Evolutionary conservation across 2,888 invertebrate species (phyloP).

Genomic region (Ferrisia virgata): DNA sequence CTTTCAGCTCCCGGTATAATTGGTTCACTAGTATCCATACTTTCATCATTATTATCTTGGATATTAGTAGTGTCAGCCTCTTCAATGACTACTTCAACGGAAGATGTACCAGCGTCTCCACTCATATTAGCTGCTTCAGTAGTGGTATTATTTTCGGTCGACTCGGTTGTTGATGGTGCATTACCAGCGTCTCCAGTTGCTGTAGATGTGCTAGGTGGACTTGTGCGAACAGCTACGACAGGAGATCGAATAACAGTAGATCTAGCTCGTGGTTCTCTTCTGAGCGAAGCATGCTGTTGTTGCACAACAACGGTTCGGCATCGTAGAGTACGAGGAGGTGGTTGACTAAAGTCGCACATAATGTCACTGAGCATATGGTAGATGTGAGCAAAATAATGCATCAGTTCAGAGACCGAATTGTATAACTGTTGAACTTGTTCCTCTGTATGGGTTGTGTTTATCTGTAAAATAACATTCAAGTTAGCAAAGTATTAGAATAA

Average conservation of each 20-base stretch:
- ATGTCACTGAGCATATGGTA: conserved; percentile 87
- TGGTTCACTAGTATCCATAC: conserved; percentile 37
- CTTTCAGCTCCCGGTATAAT: neutral
- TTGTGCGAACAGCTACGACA: conserved; percentile 31
- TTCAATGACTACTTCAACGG: conserved; percentile 41
- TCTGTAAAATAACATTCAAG: neutral
- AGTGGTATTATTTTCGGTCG: neutral
- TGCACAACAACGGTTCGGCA: conserved; percentile 71
- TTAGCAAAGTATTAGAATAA: no score
- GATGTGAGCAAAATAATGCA: conserved; percentile 83
- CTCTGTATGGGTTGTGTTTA: conserved; percentile 39
- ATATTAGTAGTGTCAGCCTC: conserved; percentile 41
- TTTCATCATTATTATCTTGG: conserved; percentile 34
- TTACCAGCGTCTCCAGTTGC: neutral
- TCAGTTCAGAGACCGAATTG: conserved; percentile 71
- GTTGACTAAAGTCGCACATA: conserved; percentile 66
- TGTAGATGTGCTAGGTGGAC: conserved; percentile 8
- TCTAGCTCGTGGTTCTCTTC: neutral
- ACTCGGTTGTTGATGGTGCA: neutral
- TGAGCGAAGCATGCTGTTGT: conserved; percentile 53
- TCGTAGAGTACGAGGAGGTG: conserved; percentile 67
- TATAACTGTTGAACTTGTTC: conserved; percentile 53
- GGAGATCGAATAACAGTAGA: conserved; percentile 32
- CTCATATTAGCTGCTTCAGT: neutral
- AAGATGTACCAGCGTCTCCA: conserved; percentile 18